These are phyloP conservation scores for Campylomormyrus numenius DNA, from an alignment of 2,113 vertebrate genomes.

Conservation along the genomic window DNA sequence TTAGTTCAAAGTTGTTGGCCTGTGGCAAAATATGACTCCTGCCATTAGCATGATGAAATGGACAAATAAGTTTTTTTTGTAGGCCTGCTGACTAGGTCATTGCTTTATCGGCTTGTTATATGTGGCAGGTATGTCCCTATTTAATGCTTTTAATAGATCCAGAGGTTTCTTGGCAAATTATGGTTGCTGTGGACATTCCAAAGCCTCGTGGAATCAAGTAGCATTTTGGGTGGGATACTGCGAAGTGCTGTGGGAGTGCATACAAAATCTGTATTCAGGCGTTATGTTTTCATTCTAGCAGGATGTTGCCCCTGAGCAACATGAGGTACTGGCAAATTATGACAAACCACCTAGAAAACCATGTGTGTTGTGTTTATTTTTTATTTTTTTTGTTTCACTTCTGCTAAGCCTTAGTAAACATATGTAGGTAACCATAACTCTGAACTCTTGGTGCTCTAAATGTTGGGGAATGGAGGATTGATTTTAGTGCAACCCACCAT, in stretches of 20 bases:
- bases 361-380: background rate
- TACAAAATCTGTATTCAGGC: background rate
- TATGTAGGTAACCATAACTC: background rate
- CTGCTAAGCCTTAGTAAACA: background rate
- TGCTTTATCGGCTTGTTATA: conserved; percentile 68
- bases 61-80: conserved; percentile 62
- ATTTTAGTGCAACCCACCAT: background rate
- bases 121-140: conserved; percentile 54
- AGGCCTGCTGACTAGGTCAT: conserved; percentile 44
- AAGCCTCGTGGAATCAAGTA: conserved; percentile 36
- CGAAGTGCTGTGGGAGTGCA: background rate
- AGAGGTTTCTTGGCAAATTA: conserved; percentile 56
- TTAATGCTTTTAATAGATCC: conserved; percentile 61
- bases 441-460: background rate
- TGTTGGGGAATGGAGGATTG: background rate
- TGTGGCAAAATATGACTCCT: conserved; percentile 46
- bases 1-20: conserved; percentile 58
- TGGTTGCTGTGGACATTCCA: conserved; percentile 31
- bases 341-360: background rate
- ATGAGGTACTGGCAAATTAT: background rate
- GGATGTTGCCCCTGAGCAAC: background rate
- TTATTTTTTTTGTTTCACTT: background rate
- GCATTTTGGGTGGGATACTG: conserved; percentile 30
- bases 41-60: conserved; percentile 70
- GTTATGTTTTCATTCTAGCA: background rate